Evolutionary conservation across 1,140 invertebrate genomes (phyloP).

Genomic region (Dendroctonus ponderosae): DNA sequence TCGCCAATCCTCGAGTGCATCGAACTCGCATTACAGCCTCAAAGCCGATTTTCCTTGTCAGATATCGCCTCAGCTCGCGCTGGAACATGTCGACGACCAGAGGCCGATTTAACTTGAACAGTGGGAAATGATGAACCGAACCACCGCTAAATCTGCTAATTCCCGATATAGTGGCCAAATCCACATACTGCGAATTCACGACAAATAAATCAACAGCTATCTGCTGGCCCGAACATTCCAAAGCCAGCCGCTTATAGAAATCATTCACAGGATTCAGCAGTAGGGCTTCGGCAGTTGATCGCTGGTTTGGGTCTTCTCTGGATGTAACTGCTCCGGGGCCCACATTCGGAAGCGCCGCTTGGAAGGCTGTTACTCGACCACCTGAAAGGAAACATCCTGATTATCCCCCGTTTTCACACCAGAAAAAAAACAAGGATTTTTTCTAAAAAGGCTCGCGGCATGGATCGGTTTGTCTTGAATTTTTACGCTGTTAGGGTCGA

Average conservation of each 20-base stretch:
- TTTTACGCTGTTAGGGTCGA: no score
- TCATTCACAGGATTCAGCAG: conserved; percentile 93
- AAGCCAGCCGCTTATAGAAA: conserved; percentile 95
- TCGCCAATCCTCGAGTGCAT: conserved; percentile 87
- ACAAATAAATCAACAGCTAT: conserved; percentile 95
- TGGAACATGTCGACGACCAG: conserved; percentile 74
- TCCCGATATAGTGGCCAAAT: conserved; percentile 89
- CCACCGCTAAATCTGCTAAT: conserved; percentile 95
- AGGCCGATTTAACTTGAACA: conserved; percentile 75
- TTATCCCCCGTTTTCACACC: no score
- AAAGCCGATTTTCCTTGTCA: conserved; percentile 96
- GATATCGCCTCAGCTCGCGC: conserved; percentile 79
- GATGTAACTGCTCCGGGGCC: conserved; percentile 84
- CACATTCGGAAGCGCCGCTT: conserved; percentile 84
- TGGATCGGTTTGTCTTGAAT: no score
- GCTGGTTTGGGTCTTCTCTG: conserved; percentile 83
- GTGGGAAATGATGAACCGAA: conserved; percentile 88
- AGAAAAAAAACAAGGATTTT: no score
- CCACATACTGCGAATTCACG: conserved; percentile 89
- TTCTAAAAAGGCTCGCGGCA: no score
- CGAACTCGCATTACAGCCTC: conserved; percentile 98
- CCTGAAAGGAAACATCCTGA: no score
- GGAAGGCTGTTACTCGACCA: conserved; percentile 92
- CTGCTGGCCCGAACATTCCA: conserved; percentile 96
- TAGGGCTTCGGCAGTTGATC: conserved; percentile 75